phyloP scores from a whole-genome alignment of 2,888 invertebrate genomes.

The Hemithea aestivaria region DNA sequence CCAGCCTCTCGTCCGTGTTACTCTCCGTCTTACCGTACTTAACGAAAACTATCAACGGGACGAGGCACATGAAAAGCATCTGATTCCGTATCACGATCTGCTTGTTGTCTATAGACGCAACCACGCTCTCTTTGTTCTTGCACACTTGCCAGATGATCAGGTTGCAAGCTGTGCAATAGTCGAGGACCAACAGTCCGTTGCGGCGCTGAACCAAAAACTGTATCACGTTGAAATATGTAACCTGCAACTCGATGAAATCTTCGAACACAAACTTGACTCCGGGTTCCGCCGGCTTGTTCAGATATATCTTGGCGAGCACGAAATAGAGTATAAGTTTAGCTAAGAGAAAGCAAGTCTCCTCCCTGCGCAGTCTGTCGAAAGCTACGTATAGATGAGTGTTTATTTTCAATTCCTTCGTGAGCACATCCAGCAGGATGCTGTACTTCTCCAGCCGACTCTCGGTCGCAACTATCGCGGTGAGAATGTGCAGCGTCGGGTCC shows the following conservation, averaged over 20 bases:
- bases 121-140: constrained; percentile 36
- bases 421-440: constrained; percentile 43
- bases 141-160: constrained; percentile 50
- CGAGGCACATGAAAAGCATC: constrained; percentile 79
- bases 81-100: constrained; percentile 76
- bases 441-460: constrained; percentile 61
- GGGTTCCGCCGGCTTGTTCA: constrained; percentile 45
- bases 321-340: constrained; percentile 70
- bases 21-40: constrained; percentile 33
- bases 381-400: constrained; percentile 54
- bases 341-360: constrained; percentile 64
- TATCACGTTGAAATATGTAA: constrained; percentile 54
- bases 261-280: constrained; percentile 51
- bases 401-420: constrained; percentile 55
- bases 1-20: constrained; percentile 71
- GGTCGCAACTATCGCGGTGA: constrained; percentile 75
- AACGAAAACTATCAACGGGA: constrained; percentile 78
- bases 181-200: constrained; percentile 44
- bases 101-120: constrained; percentile 30
- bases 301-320: constrained; percentile 56
- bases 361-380: constrained; percentile 58
- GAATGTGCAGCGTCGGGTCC: constrained; percentile 77
- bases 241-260: constrained; percentile 53
- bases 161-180: constrained; percentile 56
- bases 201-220: constrained; percentile 49